Base-by-base conservation (phyloP, 1,140 invertebrate genomes). In the Caenorhabditis brenneri region DNA sequence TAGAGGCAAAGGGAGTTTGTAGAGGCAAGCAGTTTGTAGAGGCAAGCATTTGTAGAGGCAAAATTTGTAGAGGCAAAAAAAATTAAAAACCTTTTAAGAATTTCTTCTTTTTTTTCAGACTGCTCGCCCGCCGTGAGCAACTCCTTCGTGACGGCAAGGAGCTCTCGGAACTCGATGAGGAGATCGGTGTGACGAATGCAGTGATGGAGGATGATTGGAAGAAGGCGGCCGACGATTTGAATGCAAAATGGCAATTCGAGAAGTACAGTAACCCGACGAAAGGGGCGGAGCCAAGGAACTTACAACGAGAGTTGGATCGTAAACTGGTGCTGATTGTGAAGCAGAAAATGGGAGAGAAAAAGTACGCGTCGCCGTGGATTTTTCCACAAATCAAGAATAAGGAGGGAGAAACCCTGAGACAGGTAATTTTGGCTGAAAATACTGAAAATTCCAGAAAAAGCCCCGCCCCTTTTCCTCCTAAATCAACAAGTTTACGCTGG, bases 91-190 rank as follows among this genome's bases (percentile, higher is more conserved):
- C n/a, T n/a, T n/a, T n/a, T n/a, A n/a, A n/a, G n/a, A n/a, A n/a
- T n/a, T n/a, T n/a, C n/a, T n/a, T n/a, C n/a, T n/a, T n/a, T 2
- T 53, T 27, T 55, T 86, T 83, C 82, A 89, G 88, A 85, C 60
- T 90, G 22, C 46, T 91, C 10, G 81, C 82, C 46, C 88, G 84
- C 31, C 86, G 89, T 33, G 55, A 80, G 10, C 46, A 89, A 46
- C 46, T 91, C 19, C 83, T 90, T 48, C 51, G 22, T 7, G 88
- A 89, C 69, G 88, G 88, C 46, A 89, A 89, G 49, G 89, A 91
- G 78, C 84, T 89, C 12, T 91, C 90, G 49, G 84, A 88, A 49
- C 49, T 89, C 22, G 89, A 91, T 22, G 90, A 88, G 42, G 78
- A 89, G 85, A 80, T 89, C 9, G 88, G 88, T 16, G 53, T 89